Evolutionary conservation across 2,888 invertebrate genomes (phyloP).

Genomic region (Mythimna vitellina): DNA sequence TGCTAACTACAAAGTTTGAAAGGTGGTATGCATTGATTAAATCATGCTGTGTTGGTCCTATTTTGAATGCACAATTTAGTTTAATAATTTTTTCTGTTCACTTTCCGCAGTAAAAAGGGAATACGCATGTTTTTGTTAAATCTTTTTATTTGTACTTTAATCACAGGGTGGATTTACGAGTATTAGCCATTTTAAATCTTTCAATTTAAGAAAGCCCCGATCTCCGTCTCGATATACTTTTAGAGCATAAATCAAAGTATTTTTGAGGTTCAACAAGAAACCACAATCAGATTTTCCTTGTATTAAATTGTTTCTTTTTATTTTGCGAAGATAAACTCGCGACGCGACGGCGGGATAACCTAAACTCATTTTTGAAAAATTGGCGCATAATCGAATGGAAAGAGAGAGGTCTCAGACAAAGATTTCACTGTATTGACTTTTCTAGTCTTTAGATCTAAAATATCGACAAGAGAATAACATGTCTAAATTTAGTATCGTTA

Average conservation of each 20-base stretch:
- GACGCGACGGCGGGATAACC: not conserved
- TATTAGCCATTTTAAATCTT: not conserved
- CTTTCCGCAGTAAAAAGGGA: conserved; percentile 6
- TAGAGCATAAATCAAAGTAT: not conserved
- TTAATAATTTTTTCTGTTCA: conserved; percentile 5
- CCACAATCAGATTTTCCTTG: too few species aligned
- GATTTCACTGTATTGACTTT: not conserved
- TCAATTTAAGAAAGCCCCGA: too few species aligned
- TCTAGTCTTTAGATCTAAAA: not conserved
- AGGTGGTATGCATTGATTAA: conserved; percentile 53
- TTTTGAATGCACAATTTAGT: conserved; percentile 21
- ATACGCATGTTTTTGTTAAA: conserved; percentile 21
- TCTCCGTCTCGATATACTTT: not conserved
- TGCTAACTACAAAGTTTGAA: conserved; percentile 44
- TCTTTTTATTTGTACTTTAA: not conserved
- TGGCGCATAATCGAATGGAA: not conserved
- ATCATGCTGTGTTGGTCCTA: conserved; percentile 39
- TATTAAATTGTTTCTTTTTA: too few species aligned
- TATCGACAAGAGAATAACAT: not conserved
- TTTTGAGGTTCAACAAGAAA: not conserved
- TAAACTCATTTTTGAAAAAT: not conserved
- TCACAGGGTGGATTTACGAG: not conserved
- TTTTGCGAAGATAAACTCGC: too few species aligned
- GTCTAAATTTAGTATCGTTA: not conserved
- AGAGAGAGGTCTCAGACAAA: not conserved